A percentile compares a stretch with the other conserved stretches of the same genome.
Evolutionary conservation across 1,140 invertebrate species (phyloP).

Genomic region (Nasonia vitripennis): DNA sequence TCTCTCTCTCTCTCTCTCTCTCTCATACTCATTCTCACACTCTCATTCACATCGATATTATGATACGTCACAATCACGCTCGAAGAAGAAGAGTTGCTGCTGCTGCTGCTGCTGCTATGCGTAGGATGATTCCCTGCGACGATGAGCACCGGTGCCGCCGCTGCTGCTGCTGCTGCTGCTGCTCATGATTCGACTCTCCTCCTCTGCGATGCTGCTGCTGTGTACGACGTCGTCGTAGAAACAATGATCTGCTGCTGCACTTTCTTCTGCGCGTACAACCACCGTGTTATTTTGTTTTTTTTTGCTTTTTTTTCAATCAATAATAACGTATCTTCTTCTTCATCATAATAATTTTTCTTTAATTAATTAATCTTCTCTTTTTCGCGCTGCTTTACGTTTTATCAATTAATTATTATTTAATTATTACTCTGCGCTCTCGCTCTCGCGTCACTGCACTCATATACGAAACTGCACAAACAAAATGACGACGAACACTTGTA

Average conservation of each 20-base stretch:
- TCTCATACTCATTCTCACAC: not conserved
- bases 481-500: constrained; percentile 29
- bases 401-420: constrained; percentile 2
- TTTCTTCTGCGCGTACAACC: not conserved
- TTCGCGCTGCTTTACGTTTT: not conserved
- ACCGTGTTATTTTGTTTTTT: not conserved
- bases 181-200: not conserved
- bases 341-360: not conserved
- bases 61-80: constrained; percentile 45
- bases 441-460: constrained; percentile 38
- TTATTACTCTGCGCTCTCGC: constrained; percentile 10
- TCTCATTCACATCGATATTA: constrained; percentile 31
- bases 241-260: not conserved
- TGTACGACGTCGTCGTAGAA: not conserved
- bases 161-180: not conserved
- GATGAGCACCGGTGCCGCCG: not conserved
- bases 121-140: not conserved
- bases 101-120: not conserved
- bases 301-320: not conserved
- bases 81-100: constrained; percentile 24
- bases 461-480: constrained; percentile 40
- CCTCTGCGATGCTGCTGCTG: not conserved
- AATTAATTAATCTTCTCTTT: not conserved
- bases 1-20: constrained; percentile 12
- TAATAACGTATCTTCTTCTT: not conserved